Evolutionary conservation across 2,797 vertebrate species (phyloP), one percentile per base, ranked within the genome.

Genomic region (Tinamus major): DNA sequence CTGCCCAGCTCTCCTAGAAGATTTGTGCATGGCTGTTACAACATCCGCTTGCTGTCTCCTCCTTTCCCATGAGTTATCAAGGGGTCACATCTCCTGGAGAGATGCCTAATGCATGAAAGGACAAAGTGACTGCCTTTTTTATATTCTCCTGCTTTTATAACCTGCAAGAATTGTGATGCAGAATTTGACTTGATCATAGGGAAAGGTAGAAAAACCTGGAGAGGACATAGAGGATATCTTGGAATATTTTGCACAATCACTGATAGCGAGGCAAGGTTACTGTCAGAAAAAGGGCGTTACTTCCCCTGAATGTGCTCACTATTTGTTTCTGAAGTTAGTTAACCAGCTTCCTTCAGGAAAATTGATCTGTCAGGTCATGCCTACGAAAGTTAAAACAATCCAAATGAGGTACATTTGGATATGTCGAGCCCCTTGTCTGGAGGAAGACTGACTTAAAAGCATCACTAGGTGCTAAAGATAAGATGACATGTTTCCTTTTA

Each of bases 71-170:
- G 51, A 78, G 31, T 26, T 44, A 76, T 6, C 8, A 71, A 78
- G 27, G 10, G 5, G 27, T 71, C 48, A 46, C 2, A 2, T 35
- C 18, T 83, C 62, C 33, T 70, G 62, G 16, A 6, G 64, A 80
- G 59, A 35, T 23, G 5, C 21, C 27, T 68, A 19, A 8, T 67
- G 27, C 29, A 41, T 0, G 0, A 61, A 78, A 17, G 21, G 33
- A 71, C 13, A 64, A 15, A 27, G 8, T 31, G 21, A 4, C 12
- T 87, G 13, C 23, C 4, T 44, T 42, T 74, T 85, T 75, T 44
- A 4, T 64, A 5, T 31, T 17, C 8, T 46, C 2, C 5, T 69
- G 11, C 56, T 20, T 84, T 76, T 55, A 83, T 62, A 75, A 68
- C 10, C 8, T 10, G 26, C 6, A 4, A 29, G 10, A 6, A 4